A percentile compares a stretch with the other conserved stretches of the same genome.
Evolutionary conservation across 2,888 invertebrate species (phyloP).

Genomic region (Diarsia brunnea): DNA sequence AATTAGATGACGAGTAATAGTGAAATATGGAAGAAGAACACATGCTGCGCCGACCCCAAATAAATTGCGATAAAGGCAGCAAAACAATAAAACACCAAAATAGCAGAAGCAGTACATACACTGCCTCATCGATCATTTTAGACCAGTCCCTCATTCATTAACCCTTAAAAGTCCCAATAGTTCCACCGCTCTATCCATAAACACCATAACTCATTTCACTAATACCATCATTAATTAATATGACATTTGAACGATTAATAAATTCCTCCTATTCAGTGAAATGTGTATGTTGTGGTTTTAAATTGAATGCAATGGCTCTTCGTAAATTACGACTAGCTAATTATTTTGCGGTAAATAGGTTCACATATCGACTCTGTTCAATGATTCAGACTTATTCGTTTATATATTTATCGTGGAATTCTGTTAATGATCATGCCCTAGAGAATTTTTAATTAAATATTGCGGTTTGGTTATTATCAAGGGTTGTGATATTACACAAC

Average conservation of each 20-base stretch:
- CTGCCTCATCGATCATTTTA: background rate
- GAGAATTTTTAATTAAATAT: constrained; percentile 16
- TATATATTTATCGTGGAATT: background rate
- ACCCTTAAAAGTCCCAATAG: constrained; percentile 22
- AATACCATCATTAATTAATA: constrained; percentile 55
- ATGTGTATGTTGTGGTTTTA: constrained; percentile 53
- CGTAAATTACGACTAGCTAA: constrained; percentile 56
- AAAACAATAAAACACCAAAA: background rate
- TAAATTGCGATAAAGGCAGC: no score
- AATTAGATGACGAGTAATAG: no score
- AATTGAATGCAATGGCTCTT: constrained; percentile 54
- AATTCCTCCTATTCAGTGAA: constrained; percentile 44
- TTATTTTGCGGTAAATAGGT: constrained; percentile 59
- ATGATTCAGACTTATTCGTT: constrained; percentile 24
- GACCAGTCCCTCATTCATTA: constrained; percentile 9
- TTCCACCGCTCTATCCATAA: constrained; percentile 2
- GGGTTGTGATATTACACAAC: background rate
- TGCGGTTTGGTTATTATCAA: constrained; percentile 7
- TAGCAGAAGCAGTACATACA: background rate
- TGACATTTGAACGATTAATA: constrained; percentile 47
- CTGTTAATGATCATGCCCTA: constrained; percentile 12
- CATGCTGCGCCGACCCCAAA: no score
- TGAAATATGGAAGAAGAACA: no score
- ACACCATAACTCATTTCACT: constrained; percentile 44
- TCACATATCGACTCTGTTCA: constrained; percentile 53